Conservation (phyloP, 2,888 invertebrate species). For the Petrolisthes cinctipes region DNA sequence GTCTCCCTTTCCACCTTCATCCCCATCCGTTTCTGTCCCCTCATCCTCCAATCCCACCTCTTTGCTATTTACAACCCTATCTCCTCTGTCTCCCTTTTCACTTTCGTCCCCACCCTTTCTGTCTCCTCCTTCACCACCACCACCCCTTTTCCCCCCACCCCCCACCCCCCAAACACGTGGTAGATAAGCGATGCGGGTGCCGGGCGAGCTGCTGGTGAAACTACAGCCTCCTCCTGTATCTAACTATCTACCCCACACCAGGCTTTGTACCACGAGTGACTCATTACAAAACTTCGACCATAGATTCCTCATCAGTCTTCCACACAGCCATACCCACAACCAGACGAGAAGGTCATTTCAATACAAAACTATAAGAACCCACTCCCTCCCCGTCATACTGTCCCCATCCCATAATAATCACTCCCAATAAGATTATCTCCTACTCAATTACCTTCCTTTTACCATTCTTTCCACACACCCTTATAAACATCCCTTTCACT, state of each 20-base stretch:
- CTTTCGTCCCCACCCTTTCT: no score
- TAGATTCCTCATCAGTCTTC: slow-evolving; percentile 63
- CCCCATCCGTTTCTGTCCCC: no score
- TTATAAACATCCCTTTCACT: no score
- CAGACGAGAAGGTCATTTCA: slow-evolving; percentile 7
- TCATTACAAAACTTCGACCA: slow-evolving; percentile 53
- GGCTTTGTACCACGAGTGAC: slow-evolving; percentile 56
- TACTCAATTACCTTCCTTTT: no score
- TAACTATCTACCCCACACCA: slow-evolving; percentile 59
- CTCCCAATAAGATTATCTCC: no score
- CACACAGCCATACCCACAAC: slow-evolving; percentile 53
- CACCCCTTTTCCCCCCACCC: background rate
- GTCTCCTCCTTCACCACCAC: background rate
- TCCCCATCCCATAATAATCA: background rate
- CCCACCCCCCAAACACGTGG: background rate
- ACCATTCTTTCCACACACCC: no score
- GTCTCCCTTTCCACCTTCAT: no score
- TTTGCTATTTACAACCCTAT: no score
- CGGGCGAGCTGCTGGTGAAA: slow-evolving; percentile 13
- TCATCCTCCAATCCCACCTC: no score
- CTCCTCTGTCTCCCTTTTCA: no score
- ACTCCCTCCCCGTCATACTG: slow-evolving; percentile 1
- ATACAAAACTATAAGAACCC: slow-evolving; percentile 7
- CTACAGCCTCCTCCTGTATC: slow-evolving; percentile 2
- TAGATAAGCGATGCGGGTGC: background rate